These are phyloP conservation scores for Venustaconcha ellipsiformis DNA, from an alignment of 1,140 invertebrate species.

Conservation along the genomic window DNA sequence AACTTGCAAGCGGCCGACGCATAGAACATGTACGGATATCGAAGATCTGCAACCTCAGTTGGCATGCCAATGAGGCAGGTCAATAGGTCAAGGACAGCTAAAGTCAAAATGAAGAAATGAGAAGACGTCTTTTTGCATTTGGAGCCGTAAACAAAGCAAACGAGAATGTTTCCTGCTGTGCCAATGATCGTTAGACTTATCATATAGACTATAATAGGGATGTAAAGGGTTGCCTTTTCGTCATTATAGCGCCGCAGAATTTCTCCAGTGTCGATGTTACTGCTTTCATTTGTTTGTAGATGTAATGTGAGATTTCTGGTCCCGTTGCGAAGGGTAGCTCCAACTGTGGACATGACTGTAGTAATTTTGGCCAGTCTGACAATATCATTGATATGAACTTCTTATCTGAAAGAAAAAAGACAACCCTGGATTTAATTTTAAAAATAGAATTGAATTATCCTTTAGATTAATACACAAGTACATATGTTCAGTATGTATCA, in stretches of 20 bases:
- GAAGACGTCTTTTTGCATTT: slow-evolving; percentile 56
- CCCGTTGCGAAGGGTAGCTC: no score
- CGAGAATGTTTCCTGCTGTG: slow-evolving; percentile 57
- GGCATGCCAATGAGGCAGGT: slow-evolving; percentile 62
- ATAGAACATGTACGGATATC: slow-evolving; percentile 61
- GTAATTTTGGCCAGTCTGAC: no score
- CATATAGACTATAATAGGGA: slow-evolving; percentile 61
- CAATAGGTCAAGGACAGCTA: slow-evolving; percentile 61
- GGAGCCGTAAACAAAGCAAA: slow-evolving; percentile 57
- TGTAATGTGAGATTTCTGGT: no score
- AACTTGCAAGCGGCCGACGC: slow-evolving; percentile 59
- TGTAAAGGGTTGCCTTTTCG: slow-evolving; percentile 53
- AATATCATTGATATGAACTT: no score
- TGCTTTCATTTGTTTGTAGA: no score
- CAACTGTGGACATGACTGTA: no score
- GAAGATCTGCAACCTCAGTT: slow-evolving; percentile 61
- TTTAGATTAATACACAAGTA: no score
- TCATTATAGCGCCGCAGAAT: slow-evolving; percentile 40
- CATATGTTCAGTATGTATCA: no score
- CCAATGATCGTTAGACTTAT: slow-evolving; percentile 52
- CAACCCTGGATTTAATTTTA: no score
- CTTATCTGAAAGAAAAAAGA: no score
- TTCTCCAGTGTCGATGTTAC: not conserved
- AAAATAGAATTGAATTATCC: no score
- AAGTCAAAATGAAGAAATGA: slow-evolving; percentile 60